Evolutionary conservation across 2,797 vertebrate genomes (phyloP).

Genomic region (Acanthornis magna): DNA sequence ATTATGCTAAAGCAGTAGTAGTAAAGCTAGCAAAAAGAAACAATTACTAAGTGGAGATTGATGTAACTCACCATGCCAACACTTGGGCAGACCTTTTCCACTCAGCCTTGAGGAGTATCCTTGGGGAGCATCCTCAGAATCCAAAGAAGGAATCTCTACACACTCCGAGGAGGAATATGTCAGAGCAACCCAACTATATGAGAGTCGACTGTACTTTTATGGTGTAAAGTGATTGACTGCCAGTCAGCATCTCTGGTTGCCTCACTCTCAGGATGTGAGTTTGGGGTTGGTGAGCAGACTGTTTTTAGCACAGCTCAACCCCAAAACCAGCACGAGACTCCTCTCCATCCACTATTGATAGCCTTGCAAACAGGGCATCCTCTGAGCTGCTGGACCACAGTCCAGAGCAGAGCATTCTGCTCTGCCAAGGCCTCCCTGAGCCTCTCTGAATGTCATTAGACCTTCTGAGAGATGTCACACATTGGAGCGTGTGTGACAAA

Average conservation of each 20-base stretch:
- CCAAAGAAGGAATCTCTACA: background rate
- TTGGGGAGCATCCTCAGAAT: background rate
- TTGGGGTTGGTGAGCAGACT: background rate
- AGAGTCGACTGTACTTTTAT: background rate
- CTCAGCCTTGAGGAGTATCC: background rate
- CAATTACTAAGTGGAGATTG: background rate
- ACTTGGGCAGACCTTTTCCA: no score
- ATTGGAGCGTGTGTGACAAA: background rate
- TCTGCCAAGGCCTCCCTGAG: background rate
- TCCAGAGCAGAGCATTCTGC: background rate
- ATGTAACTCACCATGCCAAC: background rate
- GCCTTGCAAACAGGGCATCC: background rate
- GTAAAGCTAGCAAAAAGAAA: background rate
- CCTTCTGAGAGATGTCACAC: background rate
- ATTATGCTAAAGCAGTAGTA: background rate
- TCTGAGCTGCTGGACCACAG: no score
- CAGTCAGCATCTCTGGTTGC: background rate
- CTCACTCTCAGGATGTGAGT: background rate
- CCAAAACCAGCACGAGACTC: background rate
- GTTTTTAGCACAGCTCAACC: background rate
- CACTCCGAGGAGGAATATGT: background rate
- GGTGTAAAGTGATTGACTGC: background rate
- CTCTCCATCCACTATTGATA: background rate
- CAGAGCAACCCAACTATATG: background rate
- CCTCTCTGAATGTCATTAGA: background rate